Base-by-base conservation (phyloP, 1,140 invertebrate genomes). In the Littorina saxatilis region DNA sequence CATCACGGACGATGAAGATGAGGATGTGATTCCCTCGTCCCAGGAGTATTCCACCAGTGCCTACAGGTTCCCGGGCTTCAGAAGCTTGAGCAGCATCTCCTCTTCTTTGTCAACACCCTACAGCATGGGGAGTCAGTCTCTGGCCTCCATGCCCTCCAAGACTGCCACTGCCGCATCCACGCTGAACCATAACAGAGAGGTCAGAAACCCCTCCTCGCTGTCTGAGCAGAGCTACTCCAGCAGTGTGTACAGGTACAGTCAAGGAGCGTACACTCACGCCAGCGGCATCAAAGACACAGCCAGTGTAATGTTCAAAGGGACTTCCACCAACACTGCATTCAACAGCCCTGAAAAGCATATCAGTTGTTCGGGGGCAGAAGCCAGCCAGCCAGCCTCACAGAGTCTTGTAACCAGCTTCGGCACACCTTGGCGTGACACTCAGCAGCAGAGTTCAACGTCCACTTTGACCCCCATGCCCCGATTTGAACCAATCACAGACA, bases 1-100 rank as follows among this genome's bases (percentile, higher is more conserved):
- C 63, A 87, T 85, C 17, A 87, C 83, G 68, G 84, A 85, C 80
- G 84, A 83, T 58, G 82, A 84, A 79, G 74, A 74, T 52, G 75
- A 78, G 11, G 66, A 78, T 37, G 76, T 78, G 23, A 78, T 78
- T 43, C 76, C 76, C 9, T 63, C 76, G 11, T 78, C 76, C 17
- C 76, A 78, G 37, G 76, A 29, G n/a, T 78, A 61, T 39, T 63
- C 55, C 35, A 66, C 55, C 37, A 78, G 27, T 63, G 39, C 32
- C 9, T 43, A 58, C 55, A 37, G 76, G 58, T 78, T 63, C 29
- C 55, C 76, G 35, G 55, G 55, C 3, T 78, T 78, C 70, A 52
- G 70, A 50, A 5, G 70, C 7, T 35, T 73, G 23, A 47, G 40
- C 23, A 73, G 40, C 40, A 27, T 52, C 43, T 73, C 70, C 5